Conservation (phyloP, 2,888 invertebrate species). For the Muscina levida region DNA sequence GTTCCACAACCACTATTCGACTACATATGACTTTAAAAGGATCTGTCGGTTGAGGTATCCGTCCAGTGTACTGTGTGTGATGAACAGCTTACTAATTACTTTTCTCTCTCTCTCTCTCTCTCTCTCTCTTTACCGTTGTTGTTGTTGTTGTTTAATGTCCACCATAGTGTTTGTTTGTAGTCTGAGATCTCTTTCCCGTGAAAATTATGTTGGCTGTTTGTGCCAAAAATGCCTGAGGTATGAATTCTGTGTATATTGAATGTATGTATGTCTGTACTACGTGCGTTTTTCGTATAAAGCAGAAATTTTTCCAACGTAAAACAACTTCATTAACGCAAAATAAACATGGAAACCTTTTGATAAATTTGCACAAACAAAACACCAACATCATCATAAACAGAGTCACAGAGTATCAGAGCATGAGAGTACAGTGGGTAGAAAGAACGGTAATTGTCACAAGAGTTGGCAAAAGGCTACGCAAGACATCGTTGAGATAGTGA, state of each 20-base stretch:
- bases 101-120: constrained; percentile 44
- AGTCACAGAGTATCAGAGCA: constrained; percentile 13
- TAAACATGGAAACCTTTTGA: constrained; percentile 65
- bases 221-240: constrained; percentile 55
- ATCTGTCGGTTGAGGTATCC: background rate
- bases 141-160: constrained; percentile 25
- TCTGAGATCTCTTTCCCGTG: constrained; percentile 9
- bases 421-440: too few species aligned
- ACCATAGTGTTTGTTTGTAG: background rate
- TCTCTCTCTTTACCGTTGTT: background rate
- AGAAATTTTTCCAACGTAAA: constrained; percentile 56
- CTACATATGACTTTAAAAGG: constrained; percentile 55
- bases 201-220: constrained; percentile 41
- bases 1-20: background rate
- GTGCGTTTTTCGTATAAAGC: constrained; percentile 7
- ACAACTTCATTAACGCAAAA: constrained; percentile 67
- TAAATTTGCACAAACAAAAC: constrained; percentile 42
- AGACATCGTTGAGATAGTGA: too few species aligned
- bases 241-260: constrained; percentile 45
- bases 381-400: constrained; percentile 16
- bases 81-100: constrained; percentile 64
- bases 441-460: too few species aligned
- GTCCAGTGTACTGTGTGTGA: constrained; percentile 19
- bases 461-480: too few species aligned
- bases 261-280: constrained; percentile 62